Evolutionary conservation across 2,888 invertebrate species (phyloP), one percentile per base, ranked within the genome.

Genomic region (Aleiodes leptofemur): DNA sequence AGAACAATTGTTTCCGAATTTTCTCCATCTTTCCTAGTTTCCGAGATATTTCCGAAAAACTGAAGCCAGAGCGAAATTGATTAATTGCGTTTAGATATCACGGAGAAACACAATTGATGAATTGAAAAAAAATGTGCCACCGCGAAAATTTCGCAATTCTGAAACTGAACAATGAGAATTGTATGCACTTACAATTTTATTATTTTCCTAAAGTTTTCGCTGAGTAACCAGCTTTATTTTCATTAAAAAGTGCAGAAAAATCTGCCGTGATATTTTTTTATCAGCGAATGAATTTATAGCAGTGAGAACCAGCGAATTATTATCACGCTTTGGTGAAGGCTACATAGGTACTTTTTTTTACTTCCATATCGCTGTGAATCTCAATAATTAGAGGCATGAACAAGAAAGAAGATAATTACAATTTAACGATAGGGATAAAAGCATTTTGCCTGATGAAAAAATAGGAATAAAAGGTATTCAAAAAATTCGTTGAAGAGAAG

Each of bases 381-480:
- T 69, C n/a, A 69, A 69, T 61, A 48, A 59, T 69, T 38, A n/a
- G 56, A 64, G 23, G 69, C 50, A 55, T 53, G 23, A 14, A 4
- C 14, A 48, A 23, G n/a, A 38, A n/a, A 14, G 16, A 34, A 55
- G 29, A 48, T 31, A 51, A 66, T 53, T 73, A 68, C 48, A n/a
- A 56, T 66, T 38, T 50, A 59, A 23, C 8, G 38, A 61, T 23
- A 64, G 4, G 34, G 13, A 43, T 56, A 43, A 4, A 34, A 55
- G 34, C 13, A 72, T 29, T 53, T 64, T 72, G 6, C 31, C 34
- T 59, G 16, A 1, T 23, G 29, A 57, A 68, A 71, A 3, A 69
- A 48, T 73, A 69, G 11, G 56, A 75, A 55, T n/a, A 31, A n/a
- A 56, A 66, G 14, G 71, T 64, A 64, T 57, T 74, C 61, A 16